phyloP scores from a whole-genome alignment of 2,888 invertebrate genomes.

The Theretra japonica region DNA sequence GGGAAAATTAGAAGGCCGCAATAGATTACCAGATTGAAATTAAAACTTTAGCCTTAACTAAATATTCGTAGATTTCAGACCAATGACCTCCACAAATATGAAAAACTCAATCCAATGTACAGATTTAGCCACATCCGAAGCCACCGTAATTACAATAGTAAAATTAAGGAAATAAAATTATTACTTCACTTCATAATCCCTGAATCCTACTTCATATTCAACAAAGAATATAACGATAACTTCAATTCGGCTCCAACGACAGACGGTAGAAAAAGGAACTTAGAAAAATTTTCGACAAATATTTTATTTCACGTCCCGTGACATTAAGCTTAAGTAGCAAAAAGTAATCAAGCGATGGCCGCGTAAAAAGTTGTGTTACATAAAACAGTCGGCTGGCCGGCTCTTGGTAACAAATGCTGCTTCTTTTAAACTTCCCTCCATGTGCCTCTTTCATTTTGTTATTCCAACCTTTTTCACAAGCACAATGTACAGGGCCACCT shows the following conservation, averaged over 20 bases:
- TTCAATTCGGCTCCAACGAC: neutral
- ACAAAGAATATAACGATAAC: neutral
- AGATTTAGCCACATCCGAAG: no score
- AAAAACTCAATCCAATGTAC: no score
- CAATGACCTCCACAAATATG: no score
- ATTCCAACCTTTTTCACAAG: slow-evolving; percentile 64
- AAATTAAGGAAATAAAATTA: neutral
- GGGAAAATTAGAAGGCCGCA: no score
- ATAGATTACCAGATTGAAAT: no score
- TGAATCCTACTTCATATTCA: neutral
- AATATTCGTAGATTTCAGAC: no score
- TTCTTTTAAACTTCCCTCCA: slow-evolving; percentile 58
- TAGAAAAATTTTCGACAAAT: slow-evolving; percentile 38
- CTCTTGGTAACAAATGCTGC: slow-evolving; percentile 60
- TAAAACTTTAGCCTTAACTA: no score
- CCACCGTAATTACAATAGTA: no score
- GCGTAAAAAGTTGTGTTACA: slow-evolving; percentile 40
- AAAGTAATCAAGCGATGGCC: slow-evolving; percentile 46
- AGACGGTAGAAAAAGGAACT: neutral
- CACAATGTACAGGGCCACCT: slow-evolving; percentile 51
- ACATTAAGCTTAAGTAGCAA: slow-evolving; percentile 25
- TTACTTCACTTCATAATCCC: slow-evolving; percentile 2
- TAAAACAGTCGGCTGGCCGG: slow-evolving; percentile 38
- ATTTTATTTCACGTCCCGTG: slow-evolving; percentile 27
- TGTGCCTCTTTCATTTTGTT: slow-evolving; percentile 64